Percentiles rank a stretch among this genome's conserved stretches.
phyloP scores from a whole-genome alignment of 2,888 invertebrate species.

The Lathronympha strigana region DNA sequence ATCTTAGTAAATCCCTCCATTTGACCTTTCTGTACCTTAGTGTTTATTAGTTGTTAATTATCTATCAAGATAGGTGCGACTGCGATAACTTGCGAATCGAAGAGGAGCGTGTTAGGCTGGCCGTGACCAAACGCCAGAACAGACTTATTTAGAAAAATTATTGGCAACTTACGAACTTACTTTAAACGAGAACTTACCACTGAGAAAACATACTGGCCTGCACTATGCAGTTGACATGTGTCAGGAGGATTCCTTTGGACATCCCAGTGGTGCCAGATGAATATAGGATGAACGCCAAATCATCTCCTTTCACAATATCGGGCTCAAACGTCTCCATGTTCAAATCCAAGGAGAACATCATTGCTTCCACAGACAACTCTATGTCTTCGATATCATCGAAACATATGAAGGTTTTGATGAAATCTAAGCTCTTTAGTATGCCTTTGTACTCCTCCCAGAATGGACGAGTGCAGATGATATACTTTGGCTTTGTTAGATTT shows the following conservation, averaged over 20 bases:
- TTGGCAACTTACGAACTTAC: too few species aligned
- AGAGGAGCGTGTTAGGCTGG: too few species aligned
- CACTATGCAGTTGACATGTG: background rate
- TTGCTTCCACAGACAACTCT: background rate
- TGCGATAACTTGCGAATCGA: too few species aligned
- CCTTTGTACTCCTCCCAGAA: slow-evolving; percentile 1
- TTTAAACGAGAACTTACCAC: too few species aligned
- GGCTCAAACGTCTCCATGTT: slow-evolving; percentile 9
- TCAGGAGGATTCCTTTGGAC: background rate
- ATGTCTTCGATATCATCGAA: background rate
- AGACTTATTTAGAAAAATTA: too few species aligned
- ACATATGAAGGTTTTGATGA: slow-evolving; percentile 1
- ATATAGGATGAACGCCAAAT: background rate
- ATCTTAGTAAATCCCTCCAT: too few species aligned
- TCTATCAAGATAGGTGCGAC: too few species aligned
- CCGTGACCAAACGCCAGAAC: too few species aligned
- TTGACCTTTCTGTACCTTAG: too few species aligned
- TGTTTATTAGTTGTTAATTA: too few species aligned
- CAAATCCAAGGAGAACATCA: background rate
- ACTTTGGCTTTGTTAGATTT: slow-evolving; percentile 3
- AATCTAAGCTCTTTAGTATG: background rate
- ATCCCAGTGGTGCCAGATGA: slow-evolving; percentile 3
- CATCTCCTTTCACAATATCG: background rate
- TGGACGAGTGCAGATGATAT: slow-evolving; percentile 2
- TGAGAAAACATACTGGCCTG: too few species aligned